Base-by-base conservation (phyloP, 2,113 vertebrate genomes). In the Gambusia holbrooki region DNA sequence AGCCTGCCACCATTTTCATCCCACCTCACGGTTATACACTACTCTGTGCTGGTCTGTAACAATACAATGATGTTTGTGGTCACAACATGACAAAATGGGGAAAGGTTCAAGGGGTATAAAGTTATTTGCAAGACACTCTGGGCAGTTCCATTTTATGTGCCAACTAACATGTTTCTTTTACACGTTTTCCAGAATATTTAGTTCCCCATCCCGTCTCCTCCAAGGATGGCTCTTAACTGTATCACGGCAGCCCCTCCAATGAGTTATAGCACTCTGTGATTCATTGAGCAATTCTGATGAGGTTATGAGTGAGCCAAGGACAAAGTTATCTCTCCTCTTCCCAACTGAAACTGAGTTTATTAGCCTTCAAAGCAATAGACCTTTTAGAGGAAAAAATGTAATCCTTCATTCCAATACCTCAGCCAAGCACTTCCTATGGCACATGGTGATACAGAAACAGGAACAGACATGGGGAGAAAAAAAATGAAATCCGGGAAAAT, bases 211-310 rank as follows among this genome's bases (percentile, higher is more conserved):
- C 32, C 51, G 10, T 79, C 68, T 71, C 83, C 77, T 73, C 73
- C 81, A 83, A 89, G 86, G 74, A 69, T 88, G 83, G 88, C 87
- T 85, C 74, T 80, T 85, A 83, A 89, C 86, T 81, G 89, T 90
- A 91, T 91, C 90, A 69, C 80, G 80, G 89, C 89, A 82, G 85
- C 87, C 82, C 84, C 81, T 71, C 51, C 83, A 71, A 68, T 91
- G 85, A 93, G 86, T 89, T 83, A 92, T 88, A 84, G 81, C n/a
- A 66, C 82, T 74, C 62, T 9, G 82, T 88, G 88, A 93, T 90
- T 92, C 89, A 90, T 90, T 93, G 92, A 92, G 87, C 76, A 85
- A 86, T 90, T 92, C 87, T 90, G 85, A 93, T 92, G 91, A 92
- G 89, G 90, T 92, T 91, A 90, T 92, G 80, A 92, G 89, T 78